Evolutionary conservation across 2,888 invertebrate genomes (phyloP), one percentile per base, ranked within the genome.

Genomic region (Alsophila aescularia): DNA sequence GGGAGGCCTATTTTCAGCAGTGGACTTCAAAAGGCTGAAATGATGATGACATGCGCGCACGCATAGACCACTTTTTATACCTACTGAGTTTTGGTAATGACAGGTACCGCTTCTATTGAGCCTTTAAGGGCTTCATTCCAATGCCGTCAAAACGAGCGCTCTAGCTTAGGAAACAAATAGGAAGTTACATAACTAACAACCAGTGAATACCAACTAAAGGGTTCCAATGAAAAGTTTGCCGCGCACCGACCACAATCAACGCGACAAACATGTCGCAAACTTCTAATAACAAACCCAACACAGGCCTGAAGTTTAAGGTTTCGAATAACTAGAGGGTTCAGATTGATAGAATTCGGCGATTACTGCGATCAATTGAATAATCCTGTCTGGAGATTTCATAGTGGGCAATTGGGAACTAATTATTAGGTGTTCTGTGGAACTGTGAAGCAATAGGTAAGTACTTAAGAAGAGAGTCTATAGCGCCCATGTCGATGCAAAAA

Each of bases 161-260:
- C n/a, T n/a, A 37, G 36, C 40, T 12, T n/a, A 27, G n/a, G 6
- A 54, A 39, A 42, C 37, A 49, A 35, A 41, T 35, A 45, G 41
- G 43, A 44, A 31, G 15, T 43, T 43, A 54, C 53, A 48, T 54
- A 42, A 48, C 50, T 49, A 49, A 44, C 15, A 49, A 44, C 43
- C 44, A 50, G 49, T 55, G 44, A 44, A 54, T 40, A 29, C 18
- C 49, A 55, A 55, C 49, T 50, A 50, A 55, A 55, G 55, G 55
- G 49, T 50, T 55, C 29, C 39, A 41, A 35, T 40, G 49, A 49
- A 55, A 55, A 55, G 50, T 55, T 55, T 18, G 13, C 13, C 45
- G 42, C 53, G 42, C 53, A 24, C 37, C 40, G 49, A 49, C 55
- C 55, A 31, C 55, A 45, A 39, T 35, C 43, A 40, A 49, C 54